Base-by-base conservation (phyloP, 2,888 invertebrate genomes). In the Shargacucullia verbasci region DNA sequence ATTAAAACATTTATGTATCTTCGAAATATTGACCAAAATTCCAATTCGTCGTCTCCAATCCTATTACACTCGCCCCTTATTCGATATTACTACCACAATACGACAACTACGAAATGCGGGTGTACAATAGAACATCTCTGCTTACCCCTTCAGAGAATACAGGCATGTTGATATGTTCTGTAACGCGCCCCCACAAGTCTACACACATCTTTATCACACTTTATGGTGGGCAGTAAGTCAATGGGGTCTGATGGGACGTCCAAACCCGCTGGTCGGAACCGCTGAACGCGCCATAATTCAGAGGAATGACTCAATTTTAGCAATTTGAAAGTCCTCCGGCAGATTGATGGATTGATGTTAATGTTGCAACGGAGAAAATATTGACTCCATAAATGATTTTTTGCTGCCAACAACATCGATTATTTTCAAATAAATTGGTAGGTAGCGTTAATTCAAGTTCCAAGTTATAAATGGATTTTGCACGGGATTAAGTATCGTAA, bases 221-320 rank as follows among this genome's bases (percentile, higher is more conserved):
- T 71, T 60, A 60, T 63, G 44, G 63, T 56, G 52, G 54, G 58
- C 54, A 60, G 58, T 74, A 77, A 79, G 67, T 76, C 71, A 73
- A 74, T 73, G 73, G 67, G 41, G 50, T 73, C 56, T 70, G 70
- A 73, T 72, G 69, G 70, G 78, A 70, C 75, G 71, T 64, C 60
- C 61, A 55, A 60, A 75, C 71, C 50, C 53, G 57, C 67, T 69
- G 73, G 64, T 70, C 66, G n/a, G n/a, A n/a, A n/a, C n/a, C n/a
- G 73, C 65, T 65, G 74, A 62, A 73, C 61, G 58, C 46, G 50
- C 54, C 39, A 59, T 82, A 76, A 84, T 82, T 76, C 74, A 74
- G 74, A 80, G 67, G 68, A 83, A 87, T 85, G 81, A 80, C 82
- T 87, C 80, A 84, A 85, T 86, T 84, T 81, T 77, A 77, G 74